Conservation (phyloP, 2,797 vertebrate genomes). For the Artibeus jamaicensis region DNA sequence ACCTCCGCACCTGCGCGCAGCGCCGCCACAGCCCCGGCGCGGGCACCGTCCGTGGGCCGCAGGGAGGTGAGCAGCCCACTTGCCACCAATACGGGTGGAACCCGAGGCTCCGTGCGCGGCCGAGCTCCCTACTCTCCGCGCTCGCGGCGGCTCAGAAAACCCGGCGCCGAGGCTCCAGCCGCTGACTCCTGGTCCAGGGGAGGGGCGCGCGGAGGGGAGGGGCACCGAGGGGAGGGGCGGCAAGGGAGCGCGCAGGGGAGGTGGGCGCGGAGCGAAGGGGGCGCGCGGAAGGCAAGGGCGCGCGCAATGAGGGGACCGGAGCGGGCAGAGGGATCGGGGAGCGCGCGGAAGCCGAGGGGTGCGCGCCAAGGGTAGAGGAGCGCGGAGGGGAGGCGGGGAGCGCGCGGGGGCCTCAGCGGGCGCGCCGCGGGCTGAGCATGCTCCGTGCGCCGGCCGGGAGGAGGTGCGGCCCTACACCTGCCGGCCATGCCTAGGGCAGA, state of each 20-base stretch:
- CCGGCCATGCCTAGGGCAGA: accelerated
- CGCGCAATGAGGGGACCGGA: background rate
- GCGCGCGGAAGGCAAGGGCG: background rate
- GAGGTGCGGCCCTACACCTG: conserved; percentile 4
- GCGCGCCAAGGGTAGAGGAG: background rate
- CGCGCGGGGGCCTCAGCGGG: background rate
- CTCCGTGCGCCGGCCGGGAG: conserved; percentile 31
- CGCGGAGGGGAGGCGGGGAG: background rate
- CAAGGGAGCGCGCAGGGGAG: background rate
- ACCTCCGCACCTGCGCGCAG: conserved; percentile 13
- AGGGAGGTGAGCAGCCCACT: conserved; percentile 55
- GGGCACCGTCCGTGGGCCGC: background rate
- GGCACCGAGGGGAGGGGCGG: background rate
- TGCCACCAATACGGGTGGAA: conserved; percentile 69
- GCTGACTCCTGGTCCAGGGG: background rate
- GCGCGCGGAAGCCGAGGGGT: too few species aligned
- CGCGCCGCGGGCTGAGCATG: conserved; percentile 54
- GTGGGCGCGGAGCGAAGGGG: background rate
- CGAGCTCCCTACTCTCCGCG: background rate
- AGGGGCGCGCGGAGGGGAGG: background rate
- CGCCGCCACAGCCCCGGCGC: background rate
- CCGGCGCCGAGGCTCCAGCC: conserved; percentile 2
- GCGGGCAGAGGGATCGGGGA: background rate
- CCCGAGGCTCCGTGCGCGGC: background rate
- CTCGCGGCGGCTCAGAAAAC: conserved; percentile 52